phyloP scores from a whole-genome alignment of 2,113 vertebrate species.

The Recurvirostra avosetta region DNA sequence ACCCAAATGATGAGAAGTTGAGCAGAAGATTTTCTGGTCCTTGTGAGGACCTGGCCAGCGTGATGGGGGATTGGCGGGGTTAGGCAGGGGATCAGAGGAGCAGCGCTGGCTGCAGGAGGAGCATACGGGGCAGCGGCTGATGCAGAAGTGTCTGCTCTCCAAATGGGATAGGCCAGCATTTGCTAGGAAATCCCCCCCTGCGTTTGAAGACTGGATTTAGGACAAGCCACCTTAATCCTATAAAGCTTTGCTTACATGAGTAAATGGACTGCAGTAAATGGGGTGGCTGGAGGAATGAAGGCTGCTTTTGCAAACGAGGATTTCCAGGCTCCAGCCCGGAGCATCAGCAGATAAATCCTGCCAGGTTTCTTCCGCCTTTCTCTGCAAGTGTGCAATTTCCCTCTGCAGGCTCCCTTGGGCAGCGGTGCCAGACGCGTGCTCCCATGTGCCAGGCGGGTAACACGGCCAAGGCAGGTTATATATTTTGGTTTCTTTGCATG shows the following conservation, averaged over 20 bases:
- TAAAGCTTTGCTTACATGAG: conserved; percentile 1
- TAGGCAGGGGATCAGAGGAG: neutral
- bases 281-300: neutral
- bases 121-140: neutral
- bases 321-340: neutral
- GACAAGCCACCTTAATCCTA: conserved; percentile 20
- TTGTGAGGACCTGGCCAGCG: neutral
- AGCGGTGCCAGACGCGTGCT: neutral
- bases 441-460: neutral
- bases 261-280: neutral
- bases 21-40: neutral
- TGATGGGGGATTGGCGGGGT: neutral
- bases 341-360: rapidly evolving
- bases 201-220: conserved; percentile 38
- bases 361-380: neutral
- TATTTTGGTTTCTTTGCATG: neutral
- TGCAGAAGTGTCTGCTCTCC: neutral
- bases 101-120: neutral
- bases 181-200: neutral
- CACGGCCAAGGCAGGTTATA: neutral
- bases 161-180: neutral
- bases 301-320: neutral
- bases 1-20: neutral
- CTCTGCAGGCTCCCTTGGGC: neutral
- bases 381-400: neutral